Evolutionary conservation across 1,140 invertebrate species (phyloP), one percentile per base, ranked within the genome.

Genomic region (Leguminivora glycinivorella): DNA sequence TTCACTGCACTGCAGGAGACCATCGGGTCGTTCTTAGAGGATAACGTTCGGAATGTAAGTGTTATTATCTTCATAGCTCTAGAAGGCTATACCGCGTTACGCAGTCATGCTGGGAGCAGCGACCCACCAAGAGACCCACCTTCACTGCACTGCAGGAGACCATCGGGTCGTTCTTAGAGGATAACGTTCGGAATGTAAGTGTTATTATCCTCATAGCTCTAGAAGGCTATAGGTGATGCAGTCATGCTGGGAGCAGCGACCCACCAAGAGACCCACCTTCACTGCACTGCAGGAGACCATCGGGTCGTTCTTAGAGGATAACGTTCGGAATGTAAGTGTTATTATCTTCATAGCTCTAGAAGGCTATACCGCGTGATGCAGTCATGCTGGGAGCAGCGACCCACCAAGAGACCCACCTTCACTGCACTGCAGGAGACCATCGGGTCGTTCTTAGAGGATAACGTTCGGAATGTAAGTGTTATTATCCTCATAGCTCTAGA

Each of bases 301-400:
- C 47, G 97, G 96, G 24, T 92, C 93, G 29, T 94, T 98, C 81
- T 91, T 98, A 24, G 95, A 97, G 80, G 95, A 97, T n/a, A n/a
- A n/a, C n/a, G n/a, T n/a, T n/a, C n/a, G n/a, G n/a, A n/a, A n/a
- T n/a, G n/a, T n/a, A n/a, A n/a, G n/a, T n/a, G n/a, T n/a, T n/a
- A n/a, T n/a, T n/a, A n/a, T n/a, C n/a, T 98, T n/a, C n/a, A n/a
- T n/a, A n/a, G n/a, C n/a, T n/a, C n/a, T n/a, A n/a, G n/a, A n/a
- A n/a, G 95, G 68, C 89, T 98, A 60, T 97, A 98, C 82, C 92
- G 96, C 25, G 94, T 98, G 56, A 98, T 98, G 96, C 78, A 93
- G 4, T 93, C 95, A 58, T 98, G 97, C 81, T 99, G 98, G 98
- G 92, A 94, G 67, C 93, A 94, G 2, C 95, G 96, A 75, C 96